Evolutionary conservation across 1,140 invertebrate species (phyloP), one percentile per base, ranked within the genome.

Genomic region (Anadara kagoshimensis): DNA sequence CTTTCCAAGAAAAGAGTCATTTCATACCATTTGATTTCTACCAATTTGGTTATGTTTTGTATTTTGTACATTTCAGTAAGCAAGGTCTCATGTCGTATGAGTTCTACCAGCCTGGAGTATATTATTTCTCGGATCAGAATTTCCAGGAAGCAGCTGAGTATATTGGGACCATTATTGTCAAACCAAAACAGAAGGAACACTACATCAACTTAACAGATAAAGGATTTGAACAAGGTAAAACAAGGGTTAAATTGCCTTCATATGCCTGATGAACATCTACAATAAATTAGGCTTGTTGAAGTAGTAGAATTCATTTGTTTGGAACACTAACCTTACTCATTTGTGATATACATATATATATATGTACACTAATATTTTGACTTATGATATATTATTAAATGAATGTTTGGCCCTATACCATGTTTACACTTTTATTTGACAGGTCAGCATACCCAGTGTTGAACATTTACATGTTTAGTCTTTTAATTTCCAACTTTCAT

Each of bases 151-250:
- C 87, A 20, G 88, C 88, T 0, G 85, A 87, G 45, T 89, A 89
- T 63, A 84, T 89, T 11, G 88, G 89, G 5, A 89, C 88, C 1
- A 82, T 90, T 56, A 89, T 89, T 62, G 89, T 90, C 18, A 89
- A 88, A 76, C 86, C 87, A 12, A 85, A 85, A 76, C 85, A 82
- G 36, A 82, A 78, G 22, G 85, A 89, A 73, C 85, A 88, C 49
- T 77, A 79, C 29, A 64, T 89, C n/a, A 78, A 87, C 63, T 67
- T 89, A 1, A 82, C 80, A 24, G 74, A 82, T 56, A 80, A 83
- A 56, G 86, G 86, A n/a, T 89, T 89, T 71, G 65, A 69, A 20
- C 83, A 86, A 76, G 88, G 88, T 89, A 78, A 68, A 51, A 36
- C 8, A 62, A 54, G 16, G 18, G 16, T 44, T 47, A 14, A 1